Percentiles rank a stretch among this genome's conserved stretches.
phyloP scores from a whole-genome alignment of 2,888 invertebrate species.

The Cheilosia variabilis region DNA sequence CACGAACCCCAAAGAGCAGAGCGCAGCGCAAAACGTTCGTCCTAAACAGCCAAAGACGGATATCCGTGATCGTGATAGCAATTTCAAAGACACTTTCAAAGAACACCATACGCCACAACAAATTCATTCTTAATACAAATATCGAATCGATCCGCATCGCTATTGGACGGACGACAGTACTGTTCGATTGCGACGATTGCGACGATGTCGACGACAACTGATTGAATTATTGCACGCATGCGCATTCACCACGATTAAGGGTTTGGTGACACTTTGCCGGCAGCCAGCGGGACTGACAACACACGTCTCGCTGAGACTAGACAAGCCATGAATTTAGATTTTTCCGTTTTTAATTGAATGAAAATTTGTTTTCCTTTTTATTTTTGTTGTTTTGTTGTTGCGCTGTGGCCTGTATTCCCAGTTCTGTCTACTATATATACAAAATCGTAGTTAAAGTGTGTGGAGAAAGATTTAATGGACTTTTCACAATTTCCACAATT shows the following conservation, averaged over 20 bases:
- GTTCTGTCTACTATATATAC: neutral
- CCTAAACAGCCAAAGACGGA: conserved; percentile 56
- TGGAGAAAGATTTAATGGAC: conserved; percentile 57
- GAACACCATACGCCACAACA: conserved; percentile 27
- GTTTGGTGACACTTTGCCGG: conserved; percentile 73
- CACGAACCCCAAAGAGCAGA: conserved; percentile 24
- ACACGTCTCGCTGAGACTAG: conserved; percentile 51
- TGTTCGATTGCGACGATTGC: neutral
- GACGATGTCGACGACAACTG: conserved; percentile 28
- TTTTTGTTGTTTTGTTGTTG: conserved; percentile 1
- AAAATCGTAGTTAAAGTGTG: neutral
- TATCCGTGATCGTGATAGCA: conserved; percentile 73
- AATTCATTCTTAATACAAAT: conserved; percentile 67
- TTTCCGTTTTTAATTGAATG: conserved; percentile 59
- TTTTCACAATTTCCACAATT: conserved; percentile 75
- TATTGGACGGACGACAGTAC: conserved; percentile 10
- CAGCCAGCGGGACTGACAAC: conserved; percentile 42
- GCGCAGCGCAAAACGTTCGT: neutral
- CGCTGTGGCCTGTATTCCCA: conserved; percentile 23
- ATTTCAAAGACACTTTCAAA: conserved; percentile 50
- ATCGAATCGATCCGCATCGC: conserved; percentile 62
- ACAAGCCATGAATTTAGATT: conserved; percentile 71
- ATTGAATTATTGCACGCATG: conserved; percentile 75
- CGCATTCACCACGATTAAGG: conserved; percentile 71
- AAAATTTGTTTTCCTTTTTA: conserved; percentile 57